phyloP scores from a whole-genome alignment of 2,113 vertebrate species.

The Catharus minimus region DNA sequence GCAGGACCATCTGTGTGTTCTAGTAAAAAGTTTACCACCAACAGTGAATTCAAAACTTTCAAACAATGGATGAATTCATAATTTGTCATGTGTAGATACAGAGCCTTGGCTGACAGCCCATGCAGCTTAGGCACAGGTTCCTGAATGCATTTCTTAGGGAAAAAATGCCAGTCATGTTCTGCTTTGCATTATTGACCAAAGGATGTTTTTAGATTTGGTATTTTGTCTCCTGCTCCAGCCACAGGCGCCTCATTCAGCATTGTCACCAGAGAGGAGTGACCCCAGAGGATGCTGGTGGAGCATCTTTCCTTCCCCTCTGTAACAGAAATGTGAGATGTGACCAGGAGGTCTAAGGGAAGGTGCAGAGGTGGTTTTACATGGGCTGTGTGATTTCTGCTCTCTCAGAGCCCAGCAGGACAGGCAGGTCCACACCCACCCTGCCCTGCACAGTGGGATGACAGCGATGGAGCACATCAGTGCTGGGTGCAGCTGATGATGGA shows the following conservation, averaged over 20 bases:
- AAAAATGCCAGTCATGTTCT: neutral
- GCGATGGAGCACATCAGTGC: accelerated
- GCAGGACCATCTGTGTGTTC: conserved; percentile 83
- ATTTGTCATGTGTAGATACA: conserved; percentile 12
- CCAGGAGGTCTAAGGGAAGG: neutral
- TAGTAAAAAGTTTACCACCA: conserved; percentile 79
- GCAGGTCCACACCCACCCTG: neutral
- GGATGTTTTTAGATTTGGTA: neutral
- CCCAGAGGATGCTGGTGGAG: neutral
- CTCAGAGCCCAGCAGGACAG: neutral
- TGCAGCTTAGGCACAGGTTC: conserved; percentile 25
- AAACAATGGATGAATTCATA: conserved; percentile 43
- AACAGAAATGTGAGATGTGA: neutral
- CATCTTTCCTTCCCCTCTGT: neutral
- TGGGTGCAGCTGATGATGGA: neutral
- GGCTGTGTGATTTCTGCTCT: neutral
- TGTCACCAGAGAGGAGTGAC: neutral
- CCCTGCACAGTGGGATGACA: accelerated
- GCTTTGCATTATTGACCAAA: neutral
- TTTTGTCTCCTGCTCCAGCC: neutral
- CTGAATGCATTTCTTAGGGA: neutral
- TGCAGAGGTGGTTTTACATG: neutral
- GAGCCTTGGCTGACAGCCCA: neutral
- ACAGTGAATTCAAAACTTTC: conserved; percentile 62
- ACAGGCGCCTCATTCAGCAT: neutral